Conservation (phyloP, 2,888 invertebrate species). For the Eupithecia insigniata region DNA sequence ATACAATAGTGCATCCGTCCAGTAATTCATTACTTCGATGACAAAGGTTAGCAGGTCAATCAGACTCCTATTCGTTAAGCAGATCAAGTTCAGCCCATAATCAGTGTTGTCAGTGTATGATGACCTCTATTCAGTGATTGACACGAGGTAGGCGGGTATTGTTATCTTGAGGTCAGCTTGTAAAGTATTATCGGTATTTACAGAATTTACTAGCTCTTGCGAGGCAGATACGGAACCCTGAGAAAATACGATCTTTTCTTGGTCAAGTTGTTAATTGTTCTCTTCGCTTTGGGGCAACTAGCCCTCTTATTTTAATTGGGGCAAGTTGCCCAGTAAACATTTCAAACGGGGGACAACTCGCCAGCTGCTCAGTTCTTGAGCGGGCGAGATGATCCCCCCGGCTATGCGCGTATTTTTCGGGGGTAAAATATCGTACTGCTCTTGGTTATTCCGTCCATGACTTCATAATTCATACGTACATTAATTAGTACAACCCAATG, state of each 20-base stretch:
- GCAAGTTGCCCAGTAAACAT: background rate
- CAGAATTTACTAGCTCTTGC: background rate
- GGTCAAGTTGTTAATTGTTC: background rate
- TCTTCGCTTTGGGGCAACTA: background rate
- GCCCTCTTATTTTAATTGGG: background rate
- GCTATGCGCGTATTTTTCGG: background rate
- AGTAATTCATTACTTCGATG: slow-evolving; percentile 13
- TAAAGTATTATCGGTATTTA: background rate
- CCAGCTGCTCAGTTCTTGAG: background rate
- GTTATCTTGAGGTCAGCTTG: slow-evolving; percentile 6
- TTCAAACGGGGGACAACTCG: background rate
- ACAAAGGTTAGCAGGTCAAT: slow-evolving; percentile 18
- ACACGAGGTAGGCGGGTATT: slow-evolving; percentile 12
- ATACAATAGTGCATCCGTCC: background rate
- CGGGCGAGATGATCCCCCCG: background rate
- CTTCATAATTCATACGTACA: background rate
- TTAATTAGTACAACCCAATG: too few species aligned
- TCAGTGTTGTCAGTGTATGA: slow-evolving; percentile 16
- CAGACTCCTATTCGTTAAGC: background rate
- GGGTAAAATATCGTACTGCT: background rate
- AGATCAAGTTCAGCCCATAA: slow-evolving; percentile 27
- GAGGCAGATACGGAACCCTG: background rate
- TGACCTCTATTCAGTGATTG: slow-evolving; percentile 14
- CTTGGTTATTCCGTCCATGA: background rate
- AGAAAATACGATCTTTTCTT: background rate